Conservation (phyloP, 2,797 vertebrate genomes). For the Parauchenoglanis punctatus region DNA sequence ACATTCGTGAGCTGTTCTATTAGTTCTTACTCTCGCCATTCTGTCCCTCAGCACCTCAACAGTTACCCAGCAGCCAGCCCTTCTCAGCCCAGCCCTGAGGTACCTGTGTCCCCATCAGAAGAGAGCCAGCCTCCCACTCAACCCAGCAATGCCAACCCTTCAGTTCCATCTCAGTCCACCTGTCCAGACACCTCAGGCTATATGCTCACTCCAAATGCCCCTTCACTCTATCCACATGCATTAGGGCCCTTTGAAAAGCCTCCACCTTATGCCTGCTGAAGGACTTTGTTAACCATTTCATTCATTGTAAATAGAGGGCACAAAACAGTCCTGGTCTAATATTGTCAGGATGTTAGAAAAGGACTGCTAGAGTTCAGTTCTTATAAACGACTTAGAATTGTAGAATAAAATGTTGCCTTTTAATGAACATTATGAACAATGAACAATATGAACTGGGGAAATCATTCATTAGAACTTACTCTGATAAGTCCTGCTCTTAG, state of each 20-base stretch:
- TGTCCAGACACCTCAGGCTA: conserved; percentile 77
- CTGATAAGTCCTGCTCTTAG: background rate
- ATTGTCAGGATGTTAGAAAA: background rate
- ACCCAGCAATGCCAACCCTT: conserved; percentile 41
- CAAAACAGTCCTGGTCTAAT: background rate
- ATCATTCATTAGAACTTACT: background rate
- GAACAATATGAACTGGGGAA: background rate
- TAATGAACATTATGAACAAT: background rate
- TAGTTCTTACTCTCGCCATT: conserved; percentile 32
- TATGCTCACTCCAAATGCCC: conserved; percentile 80
- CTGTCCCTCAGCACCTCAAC: conserved; percentile 77
- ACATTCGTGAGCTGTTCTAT: background rate
- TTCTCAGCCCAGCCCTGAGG: conserved; percentile 70
- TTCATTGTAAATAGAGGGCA: background rate
- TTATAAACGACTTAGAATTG: background rate
- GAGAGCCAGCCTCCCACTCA: conserved; percentile 74
- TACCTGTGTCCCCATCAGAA: conserved; percentile 68
- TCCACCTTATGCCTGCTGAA: conserved; percentile 88
- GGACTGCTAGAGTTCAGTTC: background rate
- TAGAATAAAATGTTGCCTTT: conserved; percentile 2
- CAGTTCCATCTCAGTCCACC: conserved; percentile 70
- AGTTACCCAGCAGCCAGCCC: conserved; percentile 74
- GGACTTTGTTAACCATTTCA: background rate
- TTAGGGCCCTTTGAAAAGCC: conserved; percentile 88
- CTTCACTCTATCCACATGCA: conserved; percentile 75